Evolutionary conservation across 2,797 vertebrate species (phyloP), one percentile per base, ranked within the genome.

Genomic region (Fistularia tabacaria): DNA sequence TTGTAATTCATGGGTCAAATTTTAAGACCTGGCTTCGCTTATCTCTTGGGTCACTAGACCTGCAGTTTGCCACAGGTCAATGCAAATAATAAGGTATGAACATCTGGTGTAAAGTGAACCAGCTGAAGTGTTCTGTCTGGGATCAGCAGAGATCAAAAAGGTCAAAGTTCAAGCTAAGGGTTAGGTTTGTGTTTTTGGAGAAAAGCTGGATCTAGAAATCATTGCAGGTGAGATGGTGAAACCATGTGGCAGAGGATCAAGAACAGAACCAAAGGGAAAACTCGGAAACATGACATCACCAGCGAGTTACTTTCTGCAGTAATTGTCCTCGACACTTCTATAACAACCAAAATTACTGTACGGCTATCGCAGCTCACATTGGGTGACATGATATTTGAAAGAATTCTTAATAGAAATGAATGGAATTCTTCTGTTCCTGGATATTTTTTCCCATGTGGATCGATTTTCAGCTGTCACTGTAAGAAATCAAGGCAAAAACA

Each of bases 61-160:
- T 50, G 60, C 42, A 48, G 68, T 64, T 44, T 61, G 53, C 43
- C 45, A 46, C 69, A 67, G 65, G 69, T 79, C 79, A 76, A 4
- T 14, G 46, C 66, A 62, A 65, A 77, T 57, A 62, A 57, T 14
- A 3, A 61, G 75, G 45, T 54, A 51, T 51, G 60, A 75, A 74
- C 80, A 79, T 86, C 74, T 77, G 80, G 73, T 64, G 53, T 79
- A 68, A 79, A 82, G 60, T 50, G 62, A 81, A 67, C 59, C 73
- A 76, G 59, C 57, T 79, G 50, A 73, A 71, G 49, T 46, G 39
- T 64, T 79, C 72, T 3, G 72, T 73, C 65, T 79, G 70, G 69
- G 68, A 60, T 77, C 75, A 66, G 51, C 52, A 59, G 73, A 77
- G 77, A 71, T 76, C 56, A 52, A 57, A 59, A 58, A 80, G 82